Conservation (phyloP, 2,797 vertebrate genomes). For the Danio choprae region DNA sequence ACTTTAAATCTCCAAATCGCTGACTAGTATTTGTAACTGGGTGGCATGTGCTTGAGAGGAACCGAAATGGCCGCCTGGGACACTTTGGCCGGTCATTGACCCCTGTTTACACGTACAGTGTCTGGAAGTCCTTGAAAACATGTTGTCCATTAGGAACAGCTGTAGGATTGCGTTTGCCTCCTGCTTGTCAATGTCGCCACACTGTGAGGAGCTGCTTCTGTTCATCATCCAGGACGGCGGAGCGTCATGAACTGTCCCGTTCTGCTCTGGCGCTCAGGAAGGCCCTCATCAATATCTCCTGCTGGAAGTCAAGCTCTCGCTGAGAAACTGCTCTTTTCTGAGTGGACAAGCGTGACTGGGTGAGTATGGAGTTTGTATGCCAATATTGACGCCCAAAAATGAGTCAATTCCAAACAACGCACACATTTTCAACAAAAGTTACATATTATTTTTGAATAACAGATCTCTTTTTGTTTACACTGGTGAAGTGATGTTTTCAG, state of each 20-base stretch:
- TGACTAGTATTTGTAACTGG: background rate
- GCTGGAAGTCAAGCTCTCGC: slow-evolving; percentile 25
- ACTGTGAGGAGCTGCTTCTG: slow-evolving; percentile 10
- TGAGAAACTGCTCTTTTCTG: slow-evolving; percentile 24
- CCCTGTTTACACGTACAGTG: background rate
- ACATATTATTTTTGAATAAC: background rate
- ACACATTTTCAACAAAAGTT: background rate
- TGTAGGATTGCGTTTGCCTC: background rate
- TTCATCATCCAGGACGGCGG: background rate
- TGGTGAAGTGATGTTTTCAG: too few species aligned
- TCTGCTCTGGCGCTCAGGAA: background rate
- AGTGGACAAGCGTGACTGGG: slow-evolving; percentile 16
- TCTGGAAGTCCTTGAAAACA: slow-evolving; percentile 28
- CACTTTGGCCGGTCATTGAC: background rate
- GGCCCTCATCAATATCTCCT: slow-evolving; percentile 43
- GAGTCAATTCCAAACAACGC: background rate
- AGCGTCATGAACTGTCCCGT: background rate
- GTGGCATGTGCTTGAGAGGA: slow-evolving; percentile 1
- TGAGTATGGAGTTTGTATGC: slow-evolving; percentile 3
- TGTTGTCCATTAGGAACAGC: slow-evolving; percentile 18
- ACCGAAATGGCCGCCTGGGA: slow-evolving; percentile 19
- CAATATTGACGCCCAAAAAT: slow-evolving; percentile 27
- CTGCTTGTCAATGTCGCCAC: background rate
- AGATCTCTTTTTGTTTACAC: too few species aligned
- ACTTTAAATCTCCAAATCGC: slow-evolving; percentile 22